A percentile compares a stretch with the other conserved stretches of the same genome.
Conservation (phyloP, 2,113 vertebrate species). For the Leuciscus idus region DNA sequence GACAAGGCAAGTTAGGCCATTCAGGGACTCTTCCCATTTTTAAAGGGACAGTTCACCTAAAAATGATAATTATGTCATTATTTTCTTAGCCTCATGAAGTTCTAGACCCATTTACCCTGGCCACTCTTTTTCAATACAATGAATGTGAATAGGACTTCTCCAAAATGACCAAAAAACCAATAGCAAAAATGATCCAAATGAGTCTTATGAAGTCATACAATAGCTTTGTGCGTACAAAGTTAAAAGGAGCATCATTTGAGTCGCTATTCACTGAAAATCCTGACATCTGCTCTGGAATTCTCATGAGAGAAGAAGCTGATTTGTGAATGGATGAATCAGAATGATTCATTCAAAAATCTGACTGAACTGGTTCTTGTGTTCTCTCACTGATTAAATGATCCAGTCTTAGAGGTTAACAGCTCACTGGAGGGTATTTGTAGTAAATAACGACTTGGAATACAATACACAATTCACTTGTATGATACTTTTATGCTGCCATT, state of each 20-base stretch:
- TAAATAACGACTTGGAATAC: background rate
- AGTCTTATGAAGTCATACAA: background rate
- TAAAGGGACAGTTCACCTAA: background rate
- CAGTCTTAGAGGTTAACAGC: background rate
- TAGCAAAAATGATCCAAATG: background rate
- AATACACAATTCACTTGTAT: background rate
- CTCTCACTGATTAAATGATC: background rate
- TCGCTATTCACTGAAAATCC: background rate
- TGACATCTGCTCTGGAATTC: background rate
- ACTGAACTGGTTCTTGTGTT: background rate
- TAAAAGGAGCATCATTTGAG: background rate
- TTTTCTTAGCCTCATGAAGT: background rate
- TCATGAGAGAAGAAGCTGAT: background rate
- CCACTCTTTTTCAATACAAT: background rate
- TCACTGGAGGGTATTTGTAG: too few species aligned
- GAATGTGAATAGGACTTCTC: background rate
- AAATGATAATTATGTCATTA: background rate
- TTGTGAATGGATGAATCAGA: background rate
- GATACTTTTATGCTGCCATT: background rate
- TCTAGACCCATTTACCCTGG: background rate
- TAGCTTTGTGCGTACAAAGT: background rate
- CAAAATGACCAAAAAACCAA: background rate
- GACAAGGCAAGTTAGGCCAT: constrained; percentile 10
- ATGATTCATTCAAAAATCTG: background rate
- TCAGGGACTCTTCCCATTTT: background rate